Conservation (phyloP, 1,140 invertebrate genomes). For the Cydia pomonella region DNA sequence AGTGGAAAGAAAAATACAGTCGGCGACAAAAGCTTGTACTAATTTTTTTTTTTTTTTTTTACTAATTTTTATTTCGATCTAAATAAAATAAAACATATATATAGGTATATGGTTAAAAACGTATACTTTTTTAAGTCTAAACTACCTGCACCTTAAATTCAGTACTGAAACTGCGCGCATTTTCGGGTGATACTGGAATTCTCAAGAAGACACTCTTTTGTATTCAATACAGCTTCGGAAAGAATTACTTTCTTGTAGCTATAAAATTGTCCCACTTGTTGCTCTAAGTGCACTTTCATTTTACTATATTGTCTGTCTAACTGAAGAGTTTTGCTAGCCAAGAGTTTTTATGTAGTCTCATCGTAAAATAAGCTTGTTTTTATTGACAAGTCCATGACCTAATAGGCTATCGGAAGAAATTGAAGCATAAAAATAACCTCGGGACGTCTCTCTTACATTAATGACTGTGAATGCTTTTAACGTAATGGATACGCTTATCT, state of each 20-base stretch:
- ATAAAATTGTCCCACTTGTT: conserved; percentile 32
- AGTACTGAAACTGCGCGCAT: conserved; percentile 10
- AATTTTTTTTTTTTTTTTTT: too few species aligned
- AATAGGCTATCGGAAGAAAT: conserved; percentile 24
- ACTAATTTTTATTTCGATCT: too few species aligned
- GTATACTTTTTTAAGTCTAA: not conserved
- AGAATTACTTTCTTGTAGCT: conserved; percentile 28
- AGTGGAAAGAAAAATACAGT: too few species aligned
- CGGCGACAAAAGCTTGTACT: too few species aligned
- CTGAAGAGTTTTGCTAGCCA: not conserved
- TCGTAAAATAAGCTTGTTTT: conserved; percentile 11
- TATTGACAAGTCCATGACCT: conserved; percentile 16
- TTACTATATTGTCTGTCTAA: conserved; percentile 24
- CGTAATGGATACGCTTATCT: conserved; percentile 32
- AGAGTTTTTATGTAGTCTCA: not conserved
- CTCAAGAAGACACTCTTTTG: conserved; percentile 16
- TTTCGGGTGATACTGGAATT: not conserved
- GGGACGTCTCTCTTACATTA: conserved; percentile 18
- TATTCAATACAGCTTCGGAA: conserved; percentile 32
- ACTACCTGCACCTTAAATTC: not conserved
- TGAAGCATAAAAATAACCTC: conserved; percentile 25
- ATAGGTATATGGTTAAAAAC: not conserved
- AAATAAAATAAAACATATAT: too few species aligned
- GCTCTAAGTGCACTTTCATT: conserved; percentile 31
- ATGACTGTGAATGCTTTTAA: conserved; percentile 30